Evolutionary conservation across 2,113 vertebrate genomes (phyloP), one percentile per base, ranked within the genome.

Genomic region (Rhombomys opimus): DNA sequence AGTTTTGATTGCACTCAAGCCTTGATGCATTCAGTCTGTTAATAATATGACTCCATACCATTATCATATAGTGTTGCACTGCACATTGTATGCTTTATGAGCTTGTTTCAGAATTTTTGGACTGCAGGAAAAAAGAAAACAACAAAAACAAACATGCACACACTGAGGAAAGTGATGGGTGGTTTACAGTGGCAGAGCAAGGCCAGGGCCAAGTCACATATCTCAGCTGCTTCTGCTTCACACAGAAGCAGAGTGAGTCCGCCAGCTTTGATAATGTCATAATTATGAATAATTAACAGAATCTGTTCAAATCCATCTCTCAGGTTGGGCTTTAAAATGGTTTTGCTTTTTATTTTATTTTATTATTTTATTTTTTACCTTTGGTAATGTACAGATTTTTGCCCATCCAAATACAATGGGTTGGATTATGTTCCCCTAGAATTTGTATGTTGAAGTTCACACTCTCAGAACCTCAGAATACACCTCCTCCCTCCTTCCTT

Each of bases 401-500:
- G 61, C 13, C 77, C 70, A 68, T 50, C 17, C 20, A 63, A 23
- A 35, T 76, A 6, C 63, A 38, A 30, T 0, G 0, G 3, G 23
- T 41, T 68, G 20, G 82, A 70, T 22, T 72, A 6, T 20, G 17
- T 15, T 30, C 20, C 20, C 4, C 23, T 59, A 50, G 72, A 52
- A 63, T 89, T 82, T 4, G 52, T 52, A 59, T 72, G 13, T 8
- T 76, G 72, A 90, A 92, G 18, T 38, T 14, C 1, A 73, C 27
- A 72, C 2, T 7, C 5, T 11, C 22, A 50, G 27, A 20, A 57
- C 27, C 32, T 95, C 88, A 89, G n/a, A 89, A 87, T 46, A 25
- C 14, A 15, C 7, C 35, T 8, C 7, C 5, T n/a, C 1, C 13
- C 2, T 46, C 7, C 18, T 6, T 13, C 14, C 17, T 0, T 14